Evolutionary conservation across 1,140 invertebrate species (phyloP).

Genomic region (Lanistes nyassanus): DNA sequence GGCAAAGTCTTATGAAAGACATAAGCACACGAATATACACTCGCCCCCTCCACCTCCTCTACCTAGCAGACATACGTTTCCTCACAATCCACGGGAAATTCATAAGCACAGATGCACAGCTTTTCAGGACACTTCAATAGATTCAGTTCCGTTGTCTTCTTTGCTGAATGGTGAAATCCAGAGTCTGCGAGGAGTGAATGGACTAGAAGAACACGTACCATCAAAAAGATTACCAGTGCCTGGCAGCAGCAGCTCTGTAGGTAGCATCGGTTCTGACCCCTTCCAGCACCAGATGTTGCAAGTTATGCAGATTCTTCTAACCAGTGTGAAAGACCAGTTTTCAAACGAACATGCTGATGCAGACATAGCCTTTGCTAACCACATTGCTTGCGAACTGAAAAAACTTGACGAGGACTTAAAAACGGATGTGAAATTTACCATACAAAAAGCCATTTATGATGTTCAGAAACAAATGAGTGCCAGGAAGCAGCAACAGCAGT

Average conservation of each 20-base stretch:
- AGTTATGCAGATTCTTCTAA: background rate
- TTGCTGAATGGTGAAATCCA: no score
- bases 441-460: slow-evolving; percentile 9
- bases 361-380: slow-evolving; percentile 1
- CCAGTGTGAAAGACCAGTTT: background rate
- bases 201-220: background rate
- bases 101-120: background rate
- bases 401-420: slow-evolving; percentile 11
- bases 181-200: no score
- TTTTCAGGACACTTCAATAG: background rate
- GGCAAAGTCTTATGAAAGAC: no score
- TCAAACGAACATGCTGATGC: background rate
- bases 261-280: background rate
- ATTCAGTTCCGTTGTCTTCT: background rate
- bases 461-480: slow-evolving; percentile 17
- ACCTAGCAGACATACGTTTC: no score
- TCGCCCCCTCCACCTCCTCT: no score
- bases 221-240: background rate
- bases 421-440: slow-evolving; percentile 15
- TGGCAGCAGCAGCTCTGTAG: background rate
- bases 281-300: background rate
- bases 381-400: slow-evolving; percentile 4
- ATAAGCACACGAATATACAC: no score
- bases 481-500: background rate
- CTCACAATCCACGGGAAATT: no score